Conservation (phyloP, 92 coral and sea anemone species). For the Zoanthus gigantus region DNA sequence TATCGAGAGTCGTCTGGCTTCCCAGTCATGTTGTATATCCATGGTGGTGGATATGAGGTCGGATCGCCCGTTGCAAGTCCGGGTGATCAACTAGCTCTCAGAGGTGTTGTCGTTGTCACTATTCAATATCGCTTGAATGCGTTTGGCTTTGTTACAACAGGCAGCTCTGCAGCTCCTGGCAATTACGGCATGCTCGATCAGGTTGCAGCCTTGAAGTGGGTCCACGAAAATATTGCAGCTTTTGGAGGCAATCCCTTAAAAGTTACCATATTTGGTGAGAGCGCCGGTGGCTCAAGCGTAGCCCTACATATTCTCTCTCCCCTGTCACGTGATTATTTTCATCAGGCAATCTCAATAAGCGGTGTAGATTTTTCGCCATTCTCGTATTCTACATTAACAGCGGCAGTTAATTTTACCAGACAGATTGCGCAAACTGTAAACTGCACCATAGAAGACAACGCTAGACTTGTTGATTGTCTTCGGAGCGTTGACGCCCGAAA, state of each 20-base stretch:
- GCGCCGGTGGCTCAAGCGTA: conserved; percentile 45
- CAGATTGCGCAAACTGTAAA: conserved; percentile 48
- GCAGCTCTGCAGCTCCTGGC: conserved; percentile 64
- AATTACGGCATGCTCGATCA: conserved; percentile 57
- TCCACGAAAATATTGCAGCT: conserved; percentile 37
- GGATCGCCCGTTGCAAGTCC: conserved; percentile 47
- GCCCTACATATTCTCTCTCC: conserved; percentile 39
- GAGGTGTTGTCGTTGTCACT: conserved; percentile 63
- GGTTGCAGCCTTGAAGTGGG: conserved; percentile 55
- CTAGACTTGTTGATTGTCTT: conserved; percentile 42
- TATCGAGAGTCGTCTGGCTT: conserved; percentile 20
- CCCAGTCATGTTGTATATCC: conserved; percentile 71
- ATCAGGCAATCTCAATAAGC: conserved; percentile 52
- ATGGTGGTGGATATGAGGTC: conserved; percentile 58
- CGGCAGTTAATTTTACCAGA: conserved; percentile 39
- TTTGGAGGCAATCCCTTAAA: conserved; percentile 40
- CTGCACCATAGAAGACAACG: conserved; percentile 31
- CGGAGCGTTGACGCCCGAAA: conserved; percentile 42
- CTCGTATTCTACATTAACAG: conserved; percentile 25
- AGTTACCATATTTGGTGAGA: conserved; percentile 50
- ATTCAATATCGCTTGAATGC: conserved; percentile 71
- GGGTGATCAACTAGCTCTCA: conserved; percentile 59
- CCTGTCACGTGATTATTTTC: conserved; percentile 41
- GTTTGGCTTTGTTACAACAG: conserved; percentile 68
- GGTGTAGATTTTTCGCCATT: conserved; percentile 62